Base-by-base conservation (phyloP, 2,888 invertebrate species). In the Cantharis nigra region DNA sequence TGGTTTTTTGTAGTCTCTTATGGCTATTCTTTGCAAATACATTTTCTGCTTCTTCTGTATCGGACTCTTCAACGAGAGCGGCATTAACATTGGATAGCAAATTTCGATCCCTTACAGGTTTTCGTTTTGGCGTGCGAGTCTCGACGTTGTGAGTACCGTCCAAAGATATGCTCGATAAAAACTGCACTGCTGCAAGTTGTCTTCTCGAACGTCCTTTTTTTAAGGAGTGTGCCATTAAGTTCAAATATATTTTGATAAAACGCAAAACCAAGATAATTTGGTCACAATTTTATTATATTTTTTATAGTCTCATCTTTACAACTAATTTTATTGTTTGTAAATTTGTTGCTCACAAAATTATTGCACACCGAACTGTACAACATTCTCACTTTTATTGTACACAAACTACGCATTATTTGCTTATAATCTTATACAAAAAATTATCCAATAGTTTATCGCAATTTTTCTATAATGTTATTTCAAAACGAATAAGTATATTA, bases 81-180 rank as follows among this genome's bases (percentile, higher is more conserved):
- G 85, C 85, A 33, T 84, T 83, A 14, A 80, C 80, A 65, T 83
- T 82, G 18, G 72, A 76, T 30, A 80, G 75, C 9, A 82, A 70
- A 70, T 82, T 79, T 11, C 84, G 79, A 49, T 82, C 82, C 76
- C 82, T 81, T 81, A 87, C 84, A 33, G 87, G 87, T 78, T 88
- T 89, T 83, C 88, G 89, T 77, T 89, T 86, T 70, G 90, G 87
- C 73, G 90, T 81, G 33, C 89, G 83, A 26, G 89, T 90, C 85
- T 91, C 92, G 78, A 93, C 93, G 87, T 95, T 94, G 89, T 95
- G 94, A 83, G 94, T 94, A 82, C 98, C 98, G 91, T 98, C 97
- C 80, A 98, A 91, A 80, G 98, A 97, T 87, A 98, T 98, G 90
- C 98, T 98, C 74, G 97, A 95, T 84, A 98, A 91, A 91, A 98